Evolutionary conservation across 2,797 vertebrate species (phyloP).

Genomic region (Sciurus vulgaris): DNA sequence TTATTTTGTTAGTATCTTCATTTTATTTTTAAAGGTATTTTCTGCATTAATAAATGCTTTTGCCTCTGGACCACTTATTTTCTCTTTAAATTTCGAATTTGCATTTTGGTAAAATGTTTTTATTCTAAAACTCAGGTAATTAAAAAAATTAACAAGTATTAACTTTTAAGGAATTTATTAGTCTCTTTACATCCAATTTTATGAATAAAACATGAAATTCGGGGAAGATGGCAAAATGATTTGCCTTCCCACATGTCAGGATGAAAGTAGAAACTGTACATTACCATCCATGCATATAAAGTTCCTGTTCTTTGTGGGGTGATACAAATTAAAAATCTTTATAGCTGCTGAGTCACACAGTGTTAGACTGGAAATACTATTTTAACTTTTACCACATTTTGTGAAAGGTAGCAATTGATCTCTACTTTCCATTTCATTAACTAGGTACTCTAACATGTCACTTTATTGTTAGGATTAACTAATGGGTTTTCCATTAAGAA

Average conservation of each 20-base stretch:
- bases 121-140: slow-evolving; percentile 33
- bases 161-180: slow-evolving; percentile 3
- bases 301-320: not conserved
- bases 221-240: slow-evolving; percentile 32
- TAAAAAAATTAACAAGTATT: slow-evolving; percentile 24
- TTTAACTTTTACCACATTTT: slow-evolving; percentile 74
- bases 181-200: slow-evolving; percentile 44
- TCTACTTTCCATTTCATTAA: slow-evolving; percentile 68
- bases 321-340: slow-evolving; percentile 48
- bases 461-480: slow-evolving; percentile 72
- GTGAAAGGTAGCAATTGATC: slow-evolving; percentile 27
- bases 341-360: slow-evolving; percentile 3
- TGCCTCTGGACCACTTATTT: slow-evolving; percentile 12
- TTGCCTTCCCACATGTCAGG: not conserved
- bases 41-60: slow-evolving; percentile 29
- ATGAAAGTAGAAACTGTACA: slow-evolving; percentile 46
- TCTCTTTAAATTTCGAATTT: slow-evolving; percentile 61
- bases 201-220: slow-evolving; percentile 31
- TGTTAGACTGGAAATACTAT: slow-evolving; percentile 55
- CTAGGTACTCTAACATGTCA: slow-evolving; percentile 33
- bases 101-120: slow-evolving; percentile 58
- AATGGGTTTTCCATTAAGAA: slow-evolving; percentile 66
- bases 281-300: not conserved
- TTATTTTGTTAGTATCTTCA: slow-evolving; percentile 28
- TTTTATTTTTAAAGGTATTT: slow-evolving; percentile 27